These are phyloP conservation scores for Panulirus ornatus DNA, from an alignment of 1,140 invertebrate species.

Conservation along the genomic window DNA sequence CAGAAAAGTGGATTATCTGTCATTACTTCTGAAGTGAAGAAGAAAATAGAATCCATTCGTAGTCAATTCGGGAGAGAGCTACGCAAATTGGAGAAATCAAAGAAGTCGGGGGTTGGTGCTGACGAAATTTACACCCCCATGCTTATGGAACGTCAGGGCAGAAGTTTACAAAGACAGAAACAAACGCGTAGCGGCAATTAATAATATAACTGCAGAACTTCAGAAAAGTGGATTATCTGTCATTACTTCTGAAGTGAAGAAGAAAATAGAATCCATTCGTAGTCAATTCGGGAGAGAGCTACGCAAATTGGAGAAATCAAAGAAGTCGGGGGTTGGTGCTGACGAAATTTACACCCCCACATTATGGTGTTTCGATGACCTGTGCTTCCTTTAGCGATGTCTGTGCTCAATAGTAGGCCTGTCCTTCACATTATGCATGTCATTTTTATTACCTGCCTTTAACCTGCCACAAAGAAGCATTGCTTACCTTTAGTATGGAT, in stretches of 20 bases:
- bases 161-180: no score
- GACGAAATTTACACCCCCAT: no score
- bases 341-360: constrained; percentile 10
- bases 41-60: constrained; percentile 44
- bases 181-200: no score
- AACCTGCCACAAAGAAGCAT: no score
- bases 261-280: constrained; percentile 39
- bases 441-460: no score
- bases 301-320: constrained; percentile 29
- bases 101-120: no score
- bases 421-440: no score
- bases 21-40: constrained; percentile 38
- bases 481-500: no score
- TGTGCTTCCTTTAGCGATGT: background rate
- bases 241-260: constrained; percentile 28
- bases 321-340: constrained; percentile 18
- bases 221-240: constrained; percentile 18
- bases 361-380: constrained; percentile 9
- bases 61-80: constrained; percentile 22
- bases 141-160: no score
- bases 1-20: constrained; percentile 30
- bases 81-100: constrained; percentile 29
- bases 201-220: background rate
- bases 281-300: constrained; percentile 5
- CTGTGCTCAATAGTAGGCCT: no score